phyloP scores from a whole-genome alignment of 2,888 invertebrate species.

The Ferrisia virgata region DNA sequence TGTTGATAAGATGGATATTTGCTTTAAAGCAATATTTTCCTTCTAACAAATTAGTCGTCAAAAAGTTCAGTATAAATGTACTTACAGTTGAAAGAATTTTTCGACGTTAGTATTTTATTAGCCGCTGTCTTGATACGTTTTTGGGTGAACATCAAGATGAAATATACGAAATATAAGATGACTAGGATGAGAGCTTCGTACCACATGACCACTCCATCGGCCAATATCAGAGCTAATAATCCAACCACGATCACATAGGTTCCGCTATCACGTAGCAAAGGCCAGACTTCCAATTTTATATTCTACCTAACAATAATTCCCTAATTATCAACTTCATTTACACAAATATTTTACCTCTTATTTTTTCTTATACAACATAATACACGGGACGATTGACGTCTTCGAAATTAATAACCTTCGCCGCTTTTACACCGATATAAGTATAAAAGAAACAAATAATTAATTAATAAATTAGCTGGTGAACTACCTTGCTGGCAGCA shows the following conservation, averaged over 20 bases:
- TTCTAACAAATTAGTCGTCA: background rate
- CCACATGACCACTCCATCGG: conserved; percentile 77
- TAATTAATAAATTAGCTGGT: conserved; percentile 15
- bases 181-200: conserved; percentile 72
- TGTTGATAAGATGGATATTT: background rate
- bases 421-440: background rate
- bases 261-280: conserved; percentile 74
- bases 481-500: conserved; percentile 65
- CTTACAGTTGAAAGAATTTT: conserved; percentile 48
- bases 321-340: conserved; percentile 21
- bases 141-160: conserved; percentile 63
- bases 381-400: background rate
- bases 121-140: conserved; percentile 50
- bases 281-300: conserved; percentile 73
- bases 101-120: conserved; percentile 49
- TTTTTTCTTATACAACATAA: too few relatives aligned
- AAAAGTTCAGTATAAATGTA: too few relatives aligned
- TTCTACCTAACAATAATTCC: conserved; percentile 58
- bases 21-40: background rate
- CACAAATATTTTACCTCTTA: background rate
- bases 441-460: background rate
- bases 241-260: conserved; percentile 73
- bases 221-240: conserved; percentile 68
- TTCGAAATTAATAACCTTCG: conserved; percentile 12
- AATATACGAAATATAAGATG: conserved; percentile 71